Evolutionary conservation across 2,797 vertebrate genomes (phyloP), one percentile per base, ranked within the genome.

Genomic region (Hypotaenidia philippensis): DNA sequence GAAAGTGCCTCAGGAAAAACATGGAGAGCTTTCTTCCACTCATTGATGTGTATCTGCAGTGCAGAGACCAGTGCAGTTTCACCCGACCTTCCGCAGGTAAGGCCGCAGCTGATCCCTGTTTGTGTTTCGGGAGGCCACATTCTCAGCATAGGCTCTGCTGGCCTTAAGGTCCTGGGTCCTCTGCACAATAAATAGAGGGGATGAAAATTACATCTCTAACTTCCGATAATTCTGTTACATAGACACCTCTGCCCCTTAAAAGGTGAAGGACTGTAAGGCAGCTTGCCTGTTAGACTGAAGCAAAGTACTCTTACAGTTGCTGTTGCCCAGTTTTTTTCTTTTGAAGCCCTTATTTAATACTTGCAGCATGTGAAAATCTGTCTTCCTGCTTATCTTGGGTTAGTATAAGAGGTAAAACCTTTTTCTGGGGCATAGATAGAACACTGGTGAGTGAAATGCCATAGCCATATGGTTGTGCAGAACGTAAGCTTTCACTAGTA

Each of bases 11-110:
- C 38, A 97, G 57, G 36, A 94, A 96, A 12, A 89, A 96, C 36
- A 91, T 85, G 14, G 97, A 98, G 3, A 72, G 49, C 68, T 98
- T 98, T 87, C 98, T 99, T 49, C 98, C 98, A 0, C 91, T 99
- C 3, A 17, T 99, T 60, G 94, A 93, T 3, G 23, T 81, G 3
- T 99, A 99, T 92, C 92, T 99, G 63, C 97, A 97, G 3, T 93
- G 94, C 76, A 97, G 96, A 65, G 74, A 72, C 11, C 96, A 19
- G 34, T 97, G 97, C 5, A 94, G 81, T 56, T 98, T 98, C 59
- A 87, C 97, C 7, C 97, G 98, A 38, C 98, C 98, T 7, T 88
- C 96, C 25, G 65, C 98, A 96, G 98, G 99, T 99, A 94, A 93
- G 61, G 57, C 27, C 31, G 41, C 50, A 44, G 4, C 47, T 77